Evolutionary conservation across 2,113 vertebrate genomes (phyloP), one percentile per base, ranked within the genome.

Genomic region (Porphyrio hochstetteri): DNA sequence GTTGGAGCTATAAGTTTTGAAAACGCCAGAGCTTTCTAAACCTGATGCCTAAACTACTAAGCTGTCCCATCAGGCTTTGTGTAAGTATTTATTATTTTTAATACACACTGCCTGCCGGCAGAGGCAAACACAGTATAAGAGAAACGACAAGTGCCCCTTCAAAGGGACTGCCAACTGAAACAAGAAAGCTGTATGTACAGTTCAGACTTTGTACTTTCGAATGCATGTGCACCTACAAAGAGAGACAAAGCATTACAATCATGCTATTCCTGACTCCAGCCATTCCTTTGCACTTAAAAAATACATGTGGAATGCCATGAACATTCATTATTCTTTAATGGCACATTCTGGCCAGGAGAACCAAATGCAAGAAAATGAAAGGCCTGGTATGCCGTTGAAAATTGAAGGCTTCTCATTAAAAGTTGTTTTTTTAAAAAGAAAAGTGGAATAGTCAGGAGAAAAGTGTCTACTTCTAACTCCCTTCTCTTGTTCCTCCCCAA

Each of bases 11-110:
- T 55, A 64, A 56, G 52, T 87, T 93, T 82, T 70, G 31, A 89
- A 88, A 94, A 85, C 42, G 27, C 31, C 86, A 91, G 46, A 11
- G 71, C 89, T 92, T 91, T 87, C 91, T 91, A 46, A 59, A 82
- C 65, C 74, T 77, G 77, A 91, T 72, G 53, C 57, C 75, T 92
- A 24, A 95, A 87, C 50, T 80, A 85, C 74, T 74, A 85, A 89
- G 91, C 70, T 82, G 84, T 89, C 64, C 69, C 88, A 93, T 61
- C 63, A 82, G 23, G 65, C 63, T 5, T 63, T 67, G 36, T 59
- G 31, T 46, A 86, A 91, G 67, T 70, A 91, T 88, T 91, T 93
- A 76, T 72, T 91, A 77, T 89, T 93, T 94, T 92, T 89, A 93
- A 91, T 93, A 87, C 56, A 55, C 57, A 61, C 53, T 82, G 52